Conservation (phyloP, 2,888 invertebrate genomes). For the Ceramica pisi region DNA sequence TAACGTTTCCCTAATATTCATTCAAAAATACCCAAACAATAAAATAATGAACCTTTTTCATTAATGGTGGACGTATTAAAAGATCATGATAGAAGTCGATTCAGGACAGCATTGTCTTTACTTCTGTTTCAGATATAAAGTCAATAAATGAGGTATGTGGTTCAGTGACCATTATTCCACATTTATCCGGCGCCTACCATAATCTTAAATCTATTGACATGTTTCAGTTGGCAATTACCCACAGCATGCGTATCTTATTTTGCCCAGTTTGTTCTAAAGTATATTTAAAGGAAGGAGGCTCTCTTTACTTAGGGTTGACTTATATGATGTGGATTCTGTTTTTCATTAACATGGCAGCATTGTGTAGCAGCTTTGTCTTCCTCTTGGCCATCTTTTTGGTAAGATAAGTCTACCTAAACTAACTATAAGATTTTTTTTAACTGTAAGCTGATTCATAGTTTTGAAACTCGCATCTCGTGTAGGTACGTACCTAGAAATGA, state of each 20-base stretch:
- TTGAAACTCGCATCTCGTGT: background rate
- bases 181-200: too few species aligned
- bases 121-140: too few species aligned
- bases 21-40: too few species aligned
- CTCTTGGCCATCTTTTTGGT: conserved; percentile 71
- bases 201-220: background rate
- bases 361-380: conserved; percentile 67
- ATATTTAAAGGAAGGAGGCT: conserved; percentile 37
- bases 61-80: too few species aligned
- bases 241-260: conserved; percentile 52
- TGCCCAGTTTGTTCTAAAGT: conserved; percentile 65
- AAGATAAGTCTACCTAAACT: conserved; percentile 30
- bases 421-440: too few species aligned
- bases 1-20: too few species aligned
- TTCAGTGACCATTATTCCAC: too few species aligned
- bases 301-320: conserved; percentile 22
- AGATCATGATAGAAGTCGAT: too few species aligned
- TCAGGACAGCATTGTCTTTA: too few species aligned
- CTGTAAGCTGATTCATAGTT: background rate
- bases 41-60: too few species aligned
- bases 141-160: too few species aligned
- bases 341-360: conserved; percentile 57
- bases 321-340: conserved; percentile 68
- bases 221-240: conserved; percentile 67
- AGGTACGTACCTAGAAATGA: too few species aligned